Percentiles rank a stretch among this genome's conserved stretches.
Evolutionary conservation across 2,797 vertebrate genomes (phyloP).

Genomic region (Aldrovandia affinis): DNA sequence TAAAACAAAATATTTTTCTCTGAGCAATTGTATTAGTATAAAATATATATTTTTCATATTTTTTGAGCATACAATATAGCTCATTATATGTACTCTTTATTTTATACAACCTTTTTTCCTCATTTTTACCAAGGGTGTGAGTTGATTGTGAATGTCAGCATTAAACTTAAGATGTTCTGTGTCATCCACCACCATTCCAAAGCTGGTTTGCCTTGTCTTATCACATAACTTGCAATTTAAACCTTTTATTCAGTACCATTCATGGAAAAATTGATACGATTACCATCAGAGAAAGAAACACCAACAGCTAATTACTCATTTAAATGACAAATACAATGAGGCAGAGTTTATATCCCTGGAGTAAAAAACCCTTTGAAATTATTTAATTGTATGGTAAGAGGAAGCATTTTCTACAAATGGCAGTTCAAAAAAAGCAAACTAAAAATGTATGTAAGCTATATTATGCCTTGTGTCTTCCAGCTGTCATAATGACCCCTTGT

Average conservation of each 20-base stretch:
- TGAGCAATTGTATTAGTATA: too few species aligned
- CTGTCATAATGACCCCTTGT: slow-evolving; percentile 48
- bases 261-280: slow-evolving; percentile 42
- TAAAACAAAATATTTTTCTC: too few species aligned
- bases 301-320: slow-evolving; percentile 53
- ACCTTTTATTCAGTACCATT: slow-evolving; percentile 46
- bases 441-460: slow-evolving; percentile 31
- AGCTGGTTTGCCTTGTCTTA: slow-evolving; percentile 52
- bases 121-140: too few species aligned
- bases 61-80: too few species aligned
- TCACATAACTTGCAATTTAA: slow-evolving; percentile 39
- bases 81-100: too few species aligned
- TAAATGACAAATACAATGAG: slow-evolving; percentile 55
- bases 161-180: too few species aligned
- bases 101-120: too few species aligned
- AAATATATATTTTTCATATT: too few species aligned
- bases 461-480: slow-evolving; percentile 50
- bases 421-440: slow-evolving; percentile 48
- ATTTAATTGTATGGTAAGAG: slow-evolving; percentile 39
- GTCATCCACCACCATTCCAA: slow-evolving; percentile 22
- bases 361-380: slow-evolving; percentile 45
- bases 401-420: slow-evolving; percentile 58
- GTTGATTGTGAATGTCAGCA: too few species aligned
- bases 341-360: slow-evolving; percentile 53
- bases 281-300: slow-evolving; percentile 42